Percentiles rank a stretch among this genome's conserved stretches.
Conservation (phyloP, 2,888 invertebrate species). For the Acleris emargana region DNA sequence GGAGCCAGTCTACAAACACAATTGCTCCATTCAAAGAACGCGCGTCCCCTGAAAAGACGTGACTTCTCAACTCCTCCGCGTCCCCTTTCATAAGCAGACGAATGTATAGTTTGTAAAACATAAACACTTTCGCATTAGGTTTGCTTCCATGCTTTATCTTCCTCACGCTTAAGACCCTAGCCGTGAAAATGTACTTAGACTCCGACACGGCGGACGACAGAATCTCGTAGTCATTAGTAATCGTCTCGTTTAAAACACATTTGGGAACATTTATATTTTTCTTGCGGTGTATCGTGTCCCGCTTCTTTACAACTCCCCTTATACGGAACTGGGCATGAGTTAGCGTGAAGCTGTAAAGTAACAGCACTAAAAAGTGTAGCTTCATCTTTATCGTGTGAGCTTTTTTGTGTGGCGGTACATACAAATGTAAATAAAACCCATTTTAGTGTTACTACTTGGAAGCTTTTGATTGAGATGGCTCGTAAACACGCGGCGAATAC, state of each 20-base stretch:
- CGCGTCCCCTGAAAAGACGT: conserved; percentile 71
- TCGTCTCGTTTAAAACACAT: conserved; percentile 81
- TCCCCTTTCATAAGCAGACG: conserved; percentile 76
- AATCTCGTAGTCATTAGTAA: conserved; percentile 83
- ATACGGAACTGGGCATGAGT: conserved; percentile 68
- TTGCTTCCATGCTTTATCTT: conserved; percentile 74
- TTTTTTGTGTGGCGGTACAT: conserved; percentile 52
- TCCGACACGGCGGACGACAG: conserved; percentile 80
- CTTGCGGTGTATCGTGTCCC: conserved; percentile 70
- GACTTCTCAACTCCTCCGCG: conserved; percentile 68
- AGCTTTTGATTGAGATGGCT: conserved; percentile 61
- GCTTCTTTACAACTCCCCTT: conserved; percentile 70
- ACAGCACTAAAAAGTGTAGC: conserved; percentile 69
- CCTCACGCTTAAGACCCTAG: conserved; percentile 75
- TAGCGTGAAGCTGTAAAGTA: conserved; percentile 64
- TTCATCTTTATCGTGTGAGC: conserved; percentile 66
- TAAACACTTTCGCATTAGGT: conserved; percentile 70
- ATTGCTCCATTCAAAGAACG: conserved; percentile 75
- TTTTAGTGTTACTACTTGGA: conserved; percentile 59
- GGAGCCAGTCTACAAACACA: conserved; percentile 76
- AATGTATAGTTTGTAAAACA: conserved; percentile 76
- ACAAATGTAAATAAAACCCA: conserved; percentile 58
- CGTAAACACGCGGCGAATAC: conserved; percentile 63
- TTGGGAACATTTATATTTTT: conserved; percentile 76
- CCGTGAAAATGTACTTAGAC: conserved; percentile 81